Base-by-base conservation (phyloP, 2,113 vertebrate species). In the Xerus inauris region DNA sequence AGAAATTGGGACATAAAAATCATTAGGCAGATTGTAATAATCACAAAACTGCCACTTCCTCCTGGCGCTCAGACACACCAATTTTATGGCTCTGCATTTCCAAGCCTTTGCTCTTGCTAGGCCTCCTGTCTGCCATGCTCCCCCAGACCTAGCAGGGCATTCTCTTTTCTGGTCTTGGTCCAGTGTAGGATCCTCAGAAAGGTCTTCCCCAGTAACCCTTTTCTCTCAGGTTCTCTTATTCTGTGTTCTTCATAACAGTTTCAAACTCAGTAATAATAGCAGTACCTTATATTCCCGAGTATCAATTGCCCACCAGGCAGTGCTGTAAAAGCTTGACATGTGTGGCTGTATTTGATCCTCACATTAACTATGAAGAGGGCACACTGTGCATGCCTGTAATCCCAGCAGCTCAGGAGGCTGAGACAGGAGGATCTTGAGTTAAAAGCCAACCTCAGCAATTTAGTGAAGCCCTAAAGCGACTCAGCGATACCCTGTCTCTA, bases 1-100 rank as follows among this genome's bases (percentile, higher is more conserved):
- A 19, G 89, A 51, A 92, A 80, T 73, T 32, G 65, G 51, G 80
- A 45, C 45, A 14, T 73, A 7, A 88, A 87, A 69, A n/a, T 22
- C 51, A 0, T 81, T 62, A 62, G 19, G 54, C 54, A 57, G 59
- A 62, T 62, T 62, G 59, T 24, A 62, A 62, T 62, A 62, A 28
- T 75, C 47, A 80, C 72, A 80, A 69, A 91, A 57, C 38, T 17
- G 32, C 47, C 28, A n/a, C 72, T 40, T 76, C 72, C 76, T 79
- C 86, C 89, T 65, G 49, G 67, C 51, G 5, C 65, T 71, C 40
- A 0, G 51, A 64, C 28, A 28, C 16, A 3, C 47, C 6, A 1
- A 19, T 65, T 73, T 12, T 17, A 28, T 6, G 24, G 2, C 65
- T n/a, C 4, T 9, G 49, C 9, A 1, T 40, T n/a, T 32, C n/a